Conservation (phyloP, 2,888 invertebrate species). For the Leucophora obtusa region DNA sequence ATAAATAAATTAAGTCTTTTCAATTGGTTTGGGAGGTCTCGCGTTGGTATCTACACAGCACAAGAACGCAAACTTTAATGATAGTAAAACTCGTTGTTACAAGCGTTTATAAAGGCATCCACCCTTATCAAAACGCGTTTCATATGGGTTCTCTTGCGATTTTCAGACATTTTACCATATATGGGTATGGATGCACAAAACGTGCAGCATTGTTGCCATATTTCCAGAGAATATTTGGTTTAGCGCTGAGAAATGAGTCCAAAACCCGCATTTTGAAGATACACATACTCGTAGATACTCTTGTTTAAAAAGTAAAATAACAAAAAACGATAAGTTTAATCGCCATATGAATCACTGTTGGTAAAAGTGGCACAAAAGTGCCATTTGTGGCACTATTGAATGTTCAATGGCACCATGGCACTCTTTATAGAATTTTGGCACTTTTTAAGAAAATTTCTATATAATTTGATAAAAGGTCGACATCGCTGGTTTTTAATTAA, state of each 20-base stretch:
- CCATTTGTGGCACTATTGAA: too few relatives aligned
- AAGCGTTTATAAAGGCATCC: constrained; percentile 77
- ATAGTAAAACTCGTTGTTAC: constrained; percentile 77
- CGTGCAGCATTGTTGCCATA: constrained; percentile 69
- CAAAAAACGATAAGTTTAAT: constrained; percentile 31
- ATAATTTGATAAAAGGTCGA: too few relatives aligned
- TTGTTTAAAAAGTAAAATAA: constrained; percentile 26
- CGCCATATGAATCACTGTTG: too few relatives aligned
- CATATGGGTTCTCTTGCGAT: constrained; percentile 69
- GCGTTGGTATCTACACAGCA: constrained; percentile 74
- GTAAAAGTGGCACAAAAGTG: too few relatives aligned
- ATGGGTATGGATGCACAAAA: constrained; percentile 76
- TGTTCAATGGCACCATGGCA: too few relatives aligned
- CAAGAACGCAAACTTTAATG: constrained; percentile 79
- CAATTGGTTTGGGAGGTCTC: constrained; percentile 67
- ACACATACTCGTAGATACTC: constrained; percentile 27
- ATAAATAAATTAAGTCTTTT: constrained; percentile 78
- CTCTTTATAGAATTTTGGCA: too few relatives aligned
- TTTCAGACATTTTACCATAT: constrained; percentile 78
- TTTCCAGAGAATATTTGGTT: constrained; percentile 69
- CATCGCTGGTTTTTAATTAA: too few relatives aligned
- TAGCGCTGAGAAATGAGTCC: constrained; percentile 40
- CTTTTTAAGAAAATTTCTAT: too few relatives aligned
- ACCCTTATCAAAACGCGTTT: constrained; percentile 73
- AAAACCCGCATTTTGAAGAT: constrained; percentile 48